Conservation (phyloP, 2,888 invertebrate species). For the Epirrhoe alternata region DNA sequence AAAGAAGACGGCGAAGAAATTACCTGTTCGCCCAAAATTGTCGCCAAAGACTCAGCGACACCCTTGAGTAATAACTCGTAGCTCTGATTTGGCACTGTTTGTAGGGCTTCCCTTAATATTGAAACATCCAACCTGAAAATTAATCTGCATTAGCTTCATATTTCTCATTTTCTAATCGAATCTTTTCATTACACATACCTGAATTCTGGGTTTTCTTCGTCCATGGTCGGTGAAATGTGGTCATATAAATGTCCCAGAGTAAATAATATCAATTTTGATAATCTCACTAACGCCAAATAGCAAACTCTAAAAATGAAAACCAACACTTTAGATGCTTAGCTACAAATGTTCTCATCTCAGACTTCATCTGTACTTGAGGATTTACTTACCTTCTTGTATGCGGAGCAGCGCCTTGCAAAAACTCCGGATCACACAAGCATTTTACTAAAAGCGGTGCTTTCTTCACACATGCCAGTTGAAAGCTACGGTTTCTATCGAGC, state of each 20-base stretch:
- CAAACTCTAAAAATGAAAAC: conserved; percentile 87
- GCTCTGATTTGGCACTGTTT: conserved; percentile 92
- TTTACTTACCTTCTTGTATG: conserved; percentile 74
- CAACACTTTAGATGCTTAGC: not conserved
- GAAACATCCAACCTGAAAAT: conserved; percentile 80
- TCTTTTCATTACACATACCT: conserved; percentile 56
- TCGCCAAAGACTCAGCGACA: conserved; percentile 93
- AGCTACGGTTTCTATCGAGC: conserved; percentile 87
- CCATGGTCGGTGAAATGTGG: conserved; percentile 82
- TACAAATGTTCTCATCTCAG: not conserved
- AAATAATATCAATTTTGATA: conserved; percentile 95
- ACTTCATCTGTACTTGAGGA: not conserved
- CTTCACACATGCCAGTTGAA: conserved; percentile 86
- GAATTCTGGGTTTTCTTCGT: conserved; percentile 71
- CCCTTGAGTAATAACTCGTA: conserved; percentile 94
- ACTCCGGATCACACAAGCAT: conserved; percentile 79
- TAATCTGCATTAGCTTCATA: not conserved
- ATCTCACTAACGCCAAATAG: conserved; percentile 93
- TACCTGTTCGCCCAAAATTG: conserved; percentile 91
- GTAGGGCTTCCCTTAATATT: conserved; percentile 92
- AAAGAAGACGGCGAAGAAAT: conserved; percentile 27
- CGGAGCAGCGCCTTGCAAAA: conserved; percentile 75
- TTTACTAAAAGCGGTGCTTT: conserved; percentile 81
- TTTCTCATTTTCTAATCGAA: not conserved
- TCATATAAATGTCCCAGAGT: conserved; percentile 93